A percentile compares a stretch with the other conserved stretches of the same genome.
Conservation (phyloP, 2,113 vertebrate species). For the Mastomys coucha region DNA sequence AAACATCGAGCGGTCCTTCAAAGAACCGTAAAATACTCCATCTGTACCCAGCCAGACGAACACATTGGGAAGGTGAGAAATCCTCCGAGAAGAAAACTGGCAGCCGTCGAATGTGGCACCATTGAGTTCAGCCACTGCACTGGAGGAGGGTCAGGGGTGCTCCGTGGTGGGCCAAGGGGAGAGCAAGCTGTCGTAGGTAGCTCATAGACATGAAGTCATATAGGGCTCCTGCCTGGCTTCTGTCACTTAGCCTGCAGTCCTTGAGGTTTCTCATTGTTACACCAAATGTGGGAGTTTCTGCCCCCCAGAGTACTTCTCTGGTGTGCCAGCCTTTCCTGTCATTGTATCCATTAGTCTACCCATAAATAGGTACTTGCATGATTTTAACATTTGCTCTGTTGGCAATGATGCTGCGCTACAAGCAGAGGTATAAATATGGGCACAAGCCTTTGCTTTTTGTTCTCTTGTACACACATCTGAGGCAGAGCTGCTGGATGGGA, state of each 20-base stretch:
- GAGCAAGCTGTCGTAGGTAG: not conserved
- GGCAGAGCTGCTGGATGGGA: not conserved
- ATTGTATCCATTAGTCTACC: not conserved
- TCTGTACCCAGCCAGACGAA: not conserved
- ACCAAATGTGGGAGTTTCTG: not conserved
- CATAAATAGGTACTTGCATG: no score
- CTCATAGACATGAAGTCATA: not conserved
- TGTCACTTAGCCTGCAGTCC: not conserved
- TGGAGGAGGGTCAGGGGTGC: not conserved
- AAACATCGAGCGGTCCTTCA: not conserved
- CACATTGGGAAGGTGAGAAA: not conserved
- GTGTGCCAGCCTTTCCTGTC: not conserved
- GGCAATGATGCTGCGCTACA: not conserved
- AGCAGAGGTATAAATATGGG: not conserved
- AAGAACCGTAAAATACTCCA: not conserved
- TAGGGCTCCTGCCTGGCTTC: not conserved
- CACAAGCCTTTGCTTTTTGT: not conserved
- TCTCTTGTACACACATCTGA: not conserved
- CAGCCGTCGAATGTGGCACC: not conserved
- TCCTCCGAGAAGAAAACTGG: not conserved
- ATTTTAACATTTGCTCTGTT: not conserved
- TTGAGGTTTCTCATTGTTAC: not conserved
- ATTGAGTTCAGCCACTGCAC: not conserved
- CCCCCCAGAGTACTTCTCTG: not conserved
- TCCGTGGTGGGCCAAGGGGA: not conserved